Evolutionary conservation across 2,888 invertebrate genomes (phyloP), one percentile per base, ranked within the genome.

Genomic region (Lasioglossum figueresi): DNA sequence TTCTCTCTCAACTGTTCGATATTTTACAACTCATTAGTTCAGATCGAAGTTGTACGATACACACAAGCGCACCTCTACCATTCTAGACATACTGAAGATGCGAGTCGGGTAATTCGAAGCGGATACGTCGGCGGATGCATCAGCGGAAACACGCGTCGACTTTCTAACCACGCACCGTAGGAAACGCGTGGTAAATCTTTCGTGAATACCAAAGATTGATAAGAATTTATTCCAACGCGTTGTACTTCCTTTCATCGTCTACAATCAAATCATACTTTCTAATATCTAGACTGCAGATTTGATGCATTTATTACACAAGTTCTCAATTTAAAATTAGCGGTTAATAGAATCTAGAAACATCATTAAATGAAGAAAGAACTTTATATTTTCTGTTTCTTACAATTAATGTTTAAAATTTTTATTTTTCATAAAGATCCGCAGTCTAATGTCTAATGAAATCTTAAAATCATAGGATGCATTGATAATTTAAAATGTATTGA

Each of bases 121-220:
- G 82, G 86, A 79, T 77, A 82, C 76, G 86, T 74, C 79, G 79
- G 74, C 86, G 86, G 85, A 82, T 79, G 76, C 75, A 40, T 75
- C 71, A 84, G 72, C 76, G 85, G 77, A 81, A 80, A 75, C 81
- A 76, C 48, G 82, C 45, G 76, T 82, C 82, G 82, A 86, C 82
- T 86, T 86, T 79, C 82, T 77, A 86, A 85, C 86, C 56, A 79
- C 43, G 63, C 63, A 23, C 27, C 76, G 56, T 72, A 66, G 84
- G 75, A 80, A 77, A 68, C 27, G 14, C 73, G 77, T 59, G 27
- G 75, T 84, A 85, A 81, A 80, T 85, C 80, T 80, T 75, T 52
- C 45, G 40, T 56, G 85, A 84, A 85, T 79, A 66, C 75, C 63
- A 79, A 79, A 83, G 79, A 83, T 83, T 63, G 75, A 19, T 63